phyloP scores from a whole-genome alignment of 2,888 invertebrate genomes.

The Oscheius sp. region DNA sequence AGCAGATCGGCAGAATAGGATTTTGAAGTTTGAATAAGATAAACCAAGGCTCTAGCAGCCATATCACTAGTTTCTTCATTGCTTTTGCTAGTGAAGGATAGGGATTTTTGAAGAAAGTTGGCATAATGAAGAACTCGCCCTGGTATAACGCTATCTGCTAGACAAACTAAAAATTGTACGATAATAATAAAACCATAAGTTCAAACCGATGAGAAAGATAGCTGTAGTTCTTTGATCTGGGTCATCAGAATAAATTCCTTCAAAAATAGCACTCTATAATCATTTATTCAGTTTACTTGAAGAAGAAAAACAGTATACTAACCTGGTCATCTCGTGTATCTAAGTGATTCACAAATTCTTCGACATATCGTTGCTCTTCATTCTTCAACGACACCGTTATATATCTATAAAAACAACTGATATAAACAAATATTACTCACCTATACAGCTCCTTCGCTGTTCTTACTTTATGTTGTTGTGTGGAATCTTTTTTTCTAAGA shows the following conservation, averaged over 20 bases:
- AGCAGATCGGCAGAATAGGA: conserved; percentile 94
- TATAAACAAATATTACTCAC: not conserved
- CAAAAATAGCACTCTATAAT: conserved; percentile 27
- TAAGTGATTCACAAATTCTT: conserved; percentile 22
- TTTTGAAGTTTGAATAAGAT: conserved; percentile 79
- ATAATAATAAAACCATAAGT: not conserved
- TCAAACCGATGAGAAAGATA: conserved; percentile 53
- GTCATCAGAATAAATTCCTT: conserved; percentile 28
- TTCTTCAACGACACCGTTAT: conserved; percentile 29
- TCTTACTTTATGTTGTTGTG: not conserved
- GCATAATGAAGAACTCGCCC: conserved; percentile 44
- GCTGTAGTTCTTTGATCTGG: conserved; percentile 42
- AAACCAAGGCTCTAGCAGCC: conserved; percentile 92
- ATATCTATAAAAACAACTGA: conserved; percentile 22
- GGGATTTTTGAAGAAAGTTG: conserved; percentile 72
- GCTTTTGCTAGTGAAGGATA: conserved; percentile 40
- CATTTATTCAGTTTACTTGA: too few species aligned
- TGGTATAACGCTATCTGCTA: conserved; percentile 40
- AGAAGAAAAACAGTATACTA: too few species aligned
- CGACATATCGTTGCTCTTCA: conserved; percentile 30
- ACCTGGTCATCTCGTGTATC: conserved; percentile 25
- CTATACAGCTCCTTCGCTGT: conserved; percentile 30
- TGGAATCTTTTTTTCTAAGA: conserved; percentile 10
- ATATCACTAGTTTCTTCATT: conserved; percentile 84
- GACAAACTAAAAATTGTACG: conserved; percentile 38